A percentile compares a stretch with the other conserved stretches of the same genome.
Evolutionary conservation across 2,797 vertebrate species (phyloP).

Genomic region (Notamacropus eugenii): DNA sequence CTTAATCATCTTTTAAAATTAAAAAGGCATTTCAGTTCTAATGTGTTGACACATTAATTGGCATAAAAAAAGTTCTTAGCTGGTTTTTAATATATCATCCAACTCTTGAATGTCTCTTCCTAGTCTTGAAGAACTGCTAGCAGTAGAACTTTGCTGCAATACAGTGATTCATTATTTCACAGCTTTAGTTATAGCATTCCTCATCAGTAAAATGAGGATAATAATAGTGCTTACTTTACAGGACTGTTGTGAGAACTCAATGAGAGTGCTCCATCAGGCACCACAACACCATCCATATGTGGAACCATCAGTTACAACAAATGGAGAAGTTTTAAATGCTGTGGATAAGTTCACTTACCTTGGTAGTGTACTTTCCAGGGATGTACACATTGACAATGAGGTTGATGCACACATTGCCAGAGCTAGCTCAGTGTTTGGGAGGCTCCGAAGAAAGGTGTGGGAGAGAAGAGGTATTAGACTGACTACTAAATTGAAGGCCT

Average conservation of each 20-base stretch:
- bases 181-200: slow-evolving; percentile 37
- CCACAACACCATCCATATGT: too few relatives aligned
- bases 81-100: not conserved
- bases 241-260: not conserved
- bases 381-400: too few relatives aligned
- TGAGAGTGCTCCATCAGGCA: not conserved
- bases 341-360: too few relatives aligned
- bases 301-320: too few relatives aligned
- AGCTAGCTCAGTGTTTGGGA: too few relatives aligned
- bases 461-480: too few relatives aligned
- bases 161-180: slow-evolving; percentile 10
- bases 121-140: slow-evolving; percentile 30
- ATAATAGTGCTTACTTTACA: not conserved
- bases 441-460: too few relatives aligned
- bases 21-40: not conserved
- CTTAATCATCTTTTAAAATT: not conserved
- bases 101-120: not conserved
- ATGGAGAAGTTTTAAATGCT: too few relatives aligned
- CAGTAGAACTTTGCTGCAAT: not conserved
- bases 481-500: too few relatives aligned
- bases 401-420: too few relatives aligned
- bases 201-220: not conserved
- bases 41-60: not conserved
- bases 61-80: not conserved
- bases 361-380: too few relatives aligned